Percentiles rank a stretch among this genome's conserved stretches.
Evolutionary conservation across 2,888 invertebrate genomes (phyloP).

Genomic region (Eumerus sabulonum): DNA sequence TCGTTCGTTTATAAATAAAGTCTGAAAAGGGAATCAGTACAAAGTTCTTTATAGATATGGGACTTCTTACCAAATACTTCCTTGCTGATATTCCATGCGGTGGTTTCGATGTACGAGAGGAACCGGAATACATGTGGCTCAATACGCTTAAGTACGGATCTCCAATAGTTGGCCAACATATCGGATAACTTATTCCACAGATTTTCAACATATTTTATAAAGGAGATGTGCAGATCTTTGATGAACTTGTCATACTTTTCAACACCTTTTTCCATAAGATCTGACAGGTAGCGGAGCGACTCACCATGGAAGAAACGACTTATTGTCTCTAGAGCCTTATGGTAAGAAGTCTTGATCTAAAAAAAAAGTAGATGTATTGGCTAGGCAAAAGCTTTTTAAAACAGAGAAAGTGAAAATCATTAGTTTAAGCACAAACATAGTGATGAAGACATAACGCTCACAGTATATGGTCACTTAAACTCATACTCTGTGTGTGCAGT

Average conservation of each 20-base stretch:
- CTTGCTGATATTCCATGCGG: conserved; percentile 86
- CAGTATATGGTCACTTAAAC: too few species aligned
- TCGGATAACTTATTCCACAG: conserved; percentile 86
- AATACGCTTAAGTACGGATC: conserved; percentile 84
- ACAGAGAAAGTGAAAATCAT: conserved; percentile 3
- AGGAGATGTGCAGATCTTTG: conserved; percentile 85
- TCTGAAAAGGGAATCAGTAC: conserved; percentile 79
- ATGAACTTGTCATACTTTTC: conserved; percentile 89
- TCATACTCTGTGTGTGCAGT: too few species aligned
- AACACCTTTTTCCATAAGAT: conserved; percentile 84
- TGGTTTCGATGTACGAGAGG: conserved; percentile 87
- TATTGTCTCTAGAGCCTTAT: conserved; percentile 85
- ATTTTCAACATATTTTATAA: conserved; percentile 86
- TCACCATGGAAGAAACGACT: conserved; percentile 87
- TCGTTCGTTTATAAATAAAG: conserved; percentile 89
- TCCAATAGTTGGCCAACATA: conserved; percentile 85
- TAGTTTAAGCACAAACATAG: too few species aligned
- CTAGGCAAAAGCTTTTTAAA: neutral
- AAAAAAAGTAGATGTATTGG: conserved; percentile 1
- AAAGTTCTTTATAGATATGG: too few species aligned
- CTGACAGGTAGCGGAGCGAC: conserved; percentile 85
- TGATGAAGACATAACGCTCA: too few species aligned
- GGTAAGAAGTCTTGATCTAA: conserved; percentile 84
- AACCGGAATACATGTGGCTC: conserved; percentile 89
- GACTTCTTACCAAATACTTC: conserved; percentile 82